Evolutionary conservation across 1,140 invertebrate species (phyloP), one percentile per base, ranked within the genome.

Genomic region (Pogonognathellus flavescens): DNA sequence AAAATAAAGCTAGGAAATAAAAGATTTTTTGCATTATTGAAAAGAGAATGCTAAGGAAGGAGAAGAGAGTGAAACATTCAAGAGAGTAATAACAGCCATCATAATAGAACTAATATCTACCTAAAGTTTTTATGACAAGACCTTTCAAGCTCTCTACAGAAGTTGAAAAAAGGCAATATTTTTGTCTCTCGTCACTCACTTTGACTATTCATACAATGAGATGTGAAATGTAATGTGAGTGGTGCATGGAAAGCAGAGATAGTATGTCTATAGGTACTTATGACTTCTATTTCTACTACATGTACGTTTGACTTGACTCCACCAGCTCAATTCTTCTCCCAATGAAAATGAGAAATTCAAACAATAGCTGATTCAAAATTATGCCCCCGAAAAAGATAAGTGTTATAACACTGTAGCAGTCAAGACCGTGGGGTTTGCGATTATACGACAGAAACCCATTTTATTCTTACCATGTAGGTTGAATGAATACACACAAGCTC

Each of bases 271-370:
- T 76, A 16, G 4, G 13, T 57, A 13, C n/a, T 57, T 57, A n/a
- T 4, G 2, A 13, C n/a, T n/a, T 57, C 11, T 57, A n/a, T n/a
- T n/a, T n/a, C n/a, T n/a, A n/a, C n/a, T n/a, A 2, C 6, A 41
- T 14, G 25, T 49, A 72, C 41, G n/a, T 50, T 49, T 76, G 70
- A 76, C 70, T 76, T n/a, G 70, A 66, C 22, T 76, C n/a, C 25
- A 76, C 31, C n/a, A 49, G 31, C 31, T 25, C 31, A 14, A 49
- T 50, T 76, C 25, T 76, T 16, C 70, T 76, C 25, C 11, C 41
- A 76, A 76, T n/a, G 70, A 76, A 76, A 76, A 76, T 76, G 70
- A 76, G 70, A 76, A 18, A 76, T 76, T 76, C 70, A 76, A 76
- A 76, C 70, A 76, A 76, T 50, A 76, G 14, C 49, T 57, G 31